Base-by-base conservation (phyloP, 2,888 invertebrate genomes). In the Campopleginae sp. region DNA sequence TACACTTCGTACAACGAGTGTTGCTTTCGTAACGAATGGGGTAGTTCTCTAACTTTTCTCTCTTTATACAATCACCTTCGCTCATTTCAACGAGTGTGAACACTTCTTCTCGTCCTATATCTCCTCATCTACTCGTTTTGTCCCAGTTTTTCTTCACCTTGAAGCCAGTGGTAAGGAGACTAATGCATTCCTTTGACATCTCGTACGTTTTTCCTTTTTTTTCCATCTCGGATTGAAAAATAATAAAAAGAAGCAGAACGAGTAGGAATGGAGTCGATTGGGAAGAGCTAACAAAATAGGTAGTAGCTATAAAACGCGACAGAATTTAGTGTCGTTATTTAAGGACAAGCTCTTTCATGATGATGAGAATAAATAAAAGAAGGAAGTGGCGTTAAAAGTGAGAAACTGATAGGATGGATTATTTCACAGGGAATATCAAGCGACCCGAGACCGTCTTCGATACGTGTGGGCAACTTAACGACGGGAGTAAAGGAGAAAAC, bases 21-120 rank as follows among this genome's bases (percentile, higher is more conserved):
- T 31, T 79, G 65, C 72, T 70, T 71, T 33, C 31, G 72, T 65
- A 72, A 80, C 74, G 51, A 61, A 70, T 88, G 88, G 87, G 68
- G 17, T 48, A 72, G 66, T 68, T 58, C 68, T 70, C 65, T 42
- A 31, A 79, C 54, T 78, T 63, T 65, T 42, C 75, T 42, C 75
- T 76, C 27, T 58, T 54, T 68, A 27, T 48, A 84, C 91, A 92
- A 91, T 92, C 91, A 90, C 86, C 86, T 86, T 79, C 89, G 86
- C 89, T 91, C 91, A 92, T 92, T 91, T 91, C 87, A 88, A 84
- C 86, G 90, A 88, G 88, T 89, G 88, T 88, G 88, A 91, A 89
- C 90, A 89, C 88, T 88, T 80, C 85, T 86, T 85, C 46, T 48
- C 17, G 23, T n/a, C 23, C 44, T 66, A n/a, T 66, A n/a, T 51